Evolutionary conservation across 2,888 invertebrate species (phyloP), one percentile per base, ranked within the genome.

Genomic region (Pyrochroa serraticornis): DNA sequence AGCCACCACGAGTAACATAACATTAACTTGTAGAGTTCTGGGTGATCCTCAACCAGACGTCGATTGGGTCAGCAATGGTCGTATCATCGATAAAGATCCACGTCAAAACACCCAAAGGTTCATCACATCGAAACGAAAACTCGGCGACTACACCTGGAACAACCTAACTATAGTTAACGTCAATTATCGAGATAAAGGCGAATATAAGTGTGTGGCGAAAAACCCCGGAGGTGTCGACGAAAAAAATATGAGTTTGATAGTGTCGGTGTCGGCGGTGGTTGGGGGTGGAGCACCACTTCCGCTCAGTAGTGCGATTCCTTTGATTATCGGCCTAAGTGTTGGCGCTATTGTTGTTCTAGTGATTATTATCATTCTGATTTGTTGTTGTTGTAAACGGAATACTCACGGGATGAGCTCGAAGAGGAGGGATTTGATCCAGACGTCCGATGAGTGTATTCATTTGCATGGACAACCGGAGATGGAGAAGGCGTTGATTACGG

Each of bases 171-270:
- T 84, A 57, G 75, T 78, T n/a, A 78, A 80, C 66, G 79, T 82
- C 1, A 76, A 76, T 47, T 75, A 75, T 9, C 78, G 79, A 31
- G 84, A 85, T 68, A 73, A 80, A 35, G 84, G 84, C 1, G 82
- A 82, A 35, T 84, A 84, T 69, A 81, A 79, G 39, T 95, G 95
- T 72, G 84, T 90, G 2, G 94, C 93, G 0, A 89, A 87, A 71
- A 95, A 92, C 76, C 84, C 87, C 0, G 95, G 91, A 0, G 95
- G 94, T 0, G 85, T 86, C 1, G 89, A 88, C 62, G 91, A 92
- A 73, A 85, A 86, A 41, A 92, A 91, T 74, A 80, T 93, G 8
- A 88, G 87, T 8, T 75, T 95, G 52, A 79, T 84, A 3, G 63
- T 78, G 33, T 52, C 56, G 14, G 37, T 48, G 7, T 33, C 45